Evolutionary conservation across 2,888 invertebrate genomes (phyloP).

Genomic region (Hesperia comma): DNA sequence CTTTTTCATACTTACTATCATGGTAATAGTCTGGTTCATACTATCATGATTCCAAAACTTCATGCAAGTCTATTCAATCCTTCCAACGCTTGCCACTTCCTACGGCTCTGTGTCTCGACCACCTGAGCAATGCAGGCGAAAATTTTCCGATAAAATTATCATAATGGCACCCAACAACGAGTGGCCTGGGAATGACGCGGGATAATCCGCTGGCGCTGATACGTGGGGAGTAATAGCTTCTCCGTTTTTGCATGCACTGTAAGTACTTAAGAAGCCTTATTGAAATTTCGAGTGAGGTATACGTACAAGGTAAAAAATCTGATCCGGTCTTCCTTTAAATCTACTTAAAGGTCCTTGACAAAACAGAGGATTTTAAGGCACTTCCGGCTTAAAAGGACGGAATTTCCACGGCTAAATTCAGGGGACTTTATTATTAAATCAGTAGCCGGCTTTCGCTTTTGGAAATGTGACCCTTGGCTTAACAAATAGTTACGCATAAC

Average conservation of each 20-base stretch:
- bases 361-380: constrained; percentile 4
- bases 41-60: too few species aligned
- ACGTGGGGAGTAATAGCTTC: constrained; percentile 45
- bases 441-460: not conserved
- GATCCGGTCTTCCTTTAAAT: constrained; percentile 14
- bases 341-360: constrained; percentile 17
- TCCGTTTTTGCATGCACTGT: constrained; percentile 22
- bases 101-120: constrained; percentile 50
- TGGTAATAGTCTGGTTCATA: too few species aligned
- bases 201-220: constrained; percentile 50
- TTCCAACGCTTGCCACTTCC: constrained; percentile 17
- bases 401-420: constrained; percentile 4
- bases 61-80: not conserved
- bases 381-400: constrained; percentile 10
- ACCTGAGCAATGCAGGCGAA: constrained; percentile 62
- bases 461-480: not conserved
- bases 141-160: constrained; percentile 76
- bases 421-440: not conserved
- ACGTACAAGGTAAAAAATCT: constrained; percentile 14
- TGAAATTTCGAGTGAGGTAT: constrained; percentile 22
- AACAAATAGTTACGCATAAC: not conserved
- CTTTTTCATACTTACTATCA: too few species aligned
- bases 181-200: constrained; percentile 59
- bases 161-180: constrained; percentile 65
- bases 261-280: constrained; percentile 16